Conservation (phyloP, 2,113 vertebrate species). For the Mola mola region DNA sequence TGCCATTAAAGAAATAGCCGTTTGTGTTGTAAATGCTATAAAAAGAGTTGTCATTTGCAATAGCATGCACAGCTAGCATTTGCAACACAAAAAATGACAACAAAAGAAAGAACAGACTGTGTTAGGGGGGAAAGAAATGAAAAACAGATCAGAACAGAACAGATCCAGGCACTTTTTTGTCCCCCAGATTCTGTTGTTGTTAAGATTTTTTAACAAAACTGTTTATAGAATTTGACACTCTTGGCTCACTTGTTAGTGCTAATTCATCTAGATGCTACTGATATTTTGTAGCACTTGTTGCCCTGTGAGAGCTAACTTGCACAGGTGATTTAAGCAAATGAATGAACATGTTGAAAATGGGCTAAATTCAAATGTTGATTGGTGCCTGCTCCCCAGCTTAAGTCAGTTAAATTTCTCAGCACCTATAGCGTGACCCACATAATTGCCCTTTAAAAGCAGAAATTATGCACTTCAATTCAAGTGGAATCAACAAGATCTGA, state of each 20-base stretch:
- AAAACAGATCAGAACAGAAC: no score
- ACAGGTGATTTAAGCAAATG: background rate
- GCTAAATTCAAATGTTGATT: background rate
- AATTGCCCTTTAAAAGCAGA: slow-evolving; percentile 34
- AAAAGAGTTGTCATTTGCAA: slow-evolving; percentile 37
- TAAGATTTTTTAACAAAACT: no score
- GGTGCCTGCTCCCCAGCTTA: background rate
- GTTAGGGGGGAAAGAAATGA: slow-evolving; percentile 16
- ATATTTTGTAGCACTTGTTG: background rate
- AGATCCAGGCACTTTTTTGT: no score
- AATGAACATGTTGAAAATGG: background rate
- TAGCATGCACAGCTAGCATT: no score
- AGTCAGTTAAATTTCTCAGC: slow-evolving; percentile 21
- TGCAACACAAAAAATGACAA: no score
- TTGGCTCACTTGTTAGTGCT: background rate
- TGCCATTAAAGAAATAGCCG: slow-evolving; percentile 63
- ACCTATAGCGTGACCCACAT: slow-evolving; percentile 9
- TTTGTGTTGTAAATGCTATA: slow-evolving; percentile 54
- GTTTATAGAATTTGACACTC: background rate
- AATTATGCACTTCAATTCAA: slow-evolving; percentile 24
- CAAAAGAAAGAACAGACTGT: background rate
- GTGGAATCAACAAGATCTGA: slow-evolving; percentile 15
- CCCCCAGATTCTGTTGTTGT: no score
- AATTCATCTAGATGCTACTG: background rate
- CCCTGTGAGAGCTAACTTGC: background rate